phyloP scores from a whole-genome alignment of 2,888 invertebrate genomes.

The Lasioglossum pauxillum region DNA sequence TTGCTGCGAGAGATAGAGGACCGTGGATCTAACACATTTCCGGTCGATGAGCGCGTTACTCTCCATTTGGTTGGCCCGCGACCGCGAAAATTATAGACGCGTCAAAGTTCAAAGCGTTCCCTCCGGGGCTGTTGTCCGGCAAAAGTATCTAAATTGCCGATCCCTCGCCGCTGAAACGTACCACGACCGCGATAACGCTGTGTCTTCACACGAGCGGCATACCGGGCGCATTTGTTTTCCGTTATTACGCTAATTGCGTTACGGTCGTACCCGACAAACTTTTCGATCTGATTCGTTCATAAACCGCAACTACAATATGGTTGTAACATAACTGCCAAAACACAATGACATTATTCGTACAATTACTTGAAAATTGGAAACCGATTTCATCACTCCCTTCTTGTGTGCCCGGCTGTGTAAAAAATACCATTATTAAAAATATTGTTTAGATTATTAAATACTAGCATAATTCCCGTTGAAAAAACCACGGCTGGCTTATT shows the following conservation, averaged over 20 bases:
- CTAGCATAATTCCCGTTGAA: too few relatives aligned
- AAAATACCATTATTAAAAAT: background rate
- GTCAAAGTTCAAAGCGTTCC: slow-evolving; percentile 75
- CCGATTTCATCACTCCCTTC: background rate
- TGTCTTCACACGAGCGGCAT: slow-evolving; percentile 32
- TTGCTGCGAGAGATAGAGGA: background rate
- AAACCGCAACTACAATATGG: background rate
- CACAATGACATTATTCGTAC: background rate
- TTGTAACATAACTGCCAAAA: background rate
- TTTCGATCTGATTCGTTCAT: background rate
- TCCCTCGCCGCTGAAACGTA: slow-evolving; percentile 39
- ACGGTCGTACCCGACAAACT: background rate
- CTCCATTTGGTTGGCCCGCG: slow-evolving; percentile 55
- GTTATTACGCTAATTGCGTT: slow-evolving; percentile 23
- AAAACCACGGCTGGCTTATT: too few relatives aligned
- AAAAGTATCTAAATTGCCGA: slow-evolving; percentile 71
- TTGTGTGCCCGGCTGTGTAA: background rate
- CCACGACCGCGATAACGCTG: slow-evolving; percentile 35
- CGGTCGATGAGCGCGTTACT: slow-evolving; percentile 64
- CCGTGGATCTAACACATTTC: slow-evolving; percentile 62
- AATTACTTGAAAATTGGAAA: background rate
- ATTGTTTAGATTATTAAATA: too few relatives aligned
- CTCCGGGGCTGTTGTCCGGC: slow-evolving; percentile 44
- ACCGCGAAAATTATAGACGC: slow-evolving; percentile 72
- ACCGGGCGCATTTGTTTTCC: slow-evolving; percentile 33